These are phyloP conservation scores for Apantesis nais DNA, from an alignment of 2,888 invertebrate genomes.

Conservation along the genomic window DNA sequence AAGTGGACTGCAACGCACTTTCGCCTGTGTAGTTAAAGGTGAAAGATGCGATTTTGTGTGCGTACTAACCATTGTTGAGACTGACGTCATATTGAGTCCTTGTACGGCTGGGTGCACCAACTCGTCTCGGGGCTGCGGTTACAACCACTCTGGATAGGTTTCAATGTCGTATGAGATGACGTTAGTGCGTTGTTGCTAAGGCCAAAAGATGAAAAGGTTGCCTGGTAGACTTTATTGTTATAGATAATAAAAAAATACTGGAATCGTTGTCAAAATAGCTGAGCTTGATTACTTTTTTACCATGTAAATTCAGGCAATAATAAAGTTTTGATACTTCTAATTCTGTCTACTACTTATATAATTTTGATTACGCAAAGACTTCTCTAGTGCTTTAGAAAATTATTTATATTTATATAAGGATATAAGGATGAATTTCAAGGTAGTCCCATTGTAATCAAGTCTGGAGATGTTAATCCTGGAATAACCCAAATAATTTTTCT, in stretches of 20 bases:
- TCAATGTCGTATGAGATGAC: slow-evolving; percentile 72
- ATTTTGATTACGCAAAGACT: too few species aligned
- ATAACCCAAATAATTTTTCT: too few species aligned
- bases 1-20: slow-evolving; percentile 41
- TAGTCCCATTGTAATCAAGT: too few species aligned
- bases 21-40: slow-evolving; percentile 44
- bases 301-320: background rate
- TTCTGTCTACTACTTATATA: background rate
- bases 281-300: background rate
- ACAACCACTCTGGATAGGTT: slow-evolving; percentile 78
- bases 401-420: too few species aligned
- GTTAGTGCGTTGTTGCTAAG: slow-evolving; percentile 70
- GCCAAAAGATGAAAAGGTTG: slow-evolving; percentile 54
- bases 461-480: too few species aligned
- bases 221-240: slow-evolving; percentile 25
- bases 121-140: slow-evolving; percentile 78
- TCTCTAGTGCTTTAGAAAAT: too few species aligned
- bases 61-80: slow-evolving; percentile 56
- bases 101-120: slow-evolving; percentile 77
- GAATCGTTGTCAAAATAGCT: background rate
- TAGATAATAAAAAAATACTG: background rate
- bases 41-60: slow-evolving; percentile 50
- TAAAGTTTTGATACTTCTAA: background rate
- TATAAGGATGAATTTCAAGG: too few species aligned
- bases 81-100: slow-evolving; percentile 77